Percentiles rank a stretch among this genome's conserved stretches.
Evolutionary conservation across 2,888 invertebrate species (phyloP).

Genomic region (Oeneis ivallda): DNA sequence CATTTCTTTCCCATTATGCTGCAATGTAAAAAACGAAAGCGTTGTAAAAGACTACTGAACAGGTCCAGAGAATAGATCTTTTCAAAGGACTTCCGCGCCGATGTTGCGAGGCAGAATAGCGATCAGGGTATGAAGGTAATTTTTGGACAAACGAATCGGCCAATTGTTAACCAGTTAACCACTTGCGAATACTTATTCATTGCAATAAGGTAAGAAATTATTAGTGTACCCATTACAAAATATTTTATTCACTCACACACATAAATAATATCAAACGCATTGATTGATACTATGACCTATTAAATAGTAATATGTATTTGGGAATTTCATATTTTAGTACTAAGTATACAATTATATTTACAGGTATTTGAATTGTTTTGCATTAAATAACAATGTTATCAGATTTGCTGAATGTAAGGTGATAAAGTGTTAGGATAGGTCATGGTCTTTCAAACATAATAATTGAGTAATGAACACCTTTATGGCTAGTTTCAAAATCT

Average conservation of each 20-base stretch:
- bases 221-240: conserved; percentile 16
- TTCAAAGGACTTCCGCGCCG: conserved; percentile 40
- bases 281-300: background rate
- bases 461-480: conserved; percentile 24
- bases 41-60: conserved; percentile 26
- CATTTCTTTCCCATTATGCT: background rate
- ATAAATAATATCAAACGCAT: background rate
- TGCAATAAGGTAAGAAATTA: conserved; percentile 27
- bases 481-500: conserved; percentile 29
- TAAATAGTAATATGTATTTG: background rate
- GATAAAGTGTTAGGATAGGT: conserved; percentile 79
- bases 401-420: conserved; percentile 37
- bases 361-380: background rate
- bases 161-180: conserved; percentile 46
- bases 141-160: conserved; percentile 41
- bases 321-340: background rate
- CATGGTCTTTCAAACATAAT: conserved; percentile 58
- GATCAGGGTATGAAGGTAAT: conserved; percentile 41
- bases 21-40: background rate
- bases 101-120: conserved; percentile 37
- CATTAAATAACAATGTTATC: conserved; percentile 1
- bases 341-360: background rate
- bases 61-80: conserved; percentile 29
- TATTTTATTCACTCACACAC: conserved; percentile 17
- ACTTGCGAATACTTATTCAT: conserved; percentile 40